A percentile compares a stretch with the other conserved stretches of the same genome.
Conservation (phyloP, 2,113 vertebrate genomes). For the Chascanopsetta lugubris region DNA sequence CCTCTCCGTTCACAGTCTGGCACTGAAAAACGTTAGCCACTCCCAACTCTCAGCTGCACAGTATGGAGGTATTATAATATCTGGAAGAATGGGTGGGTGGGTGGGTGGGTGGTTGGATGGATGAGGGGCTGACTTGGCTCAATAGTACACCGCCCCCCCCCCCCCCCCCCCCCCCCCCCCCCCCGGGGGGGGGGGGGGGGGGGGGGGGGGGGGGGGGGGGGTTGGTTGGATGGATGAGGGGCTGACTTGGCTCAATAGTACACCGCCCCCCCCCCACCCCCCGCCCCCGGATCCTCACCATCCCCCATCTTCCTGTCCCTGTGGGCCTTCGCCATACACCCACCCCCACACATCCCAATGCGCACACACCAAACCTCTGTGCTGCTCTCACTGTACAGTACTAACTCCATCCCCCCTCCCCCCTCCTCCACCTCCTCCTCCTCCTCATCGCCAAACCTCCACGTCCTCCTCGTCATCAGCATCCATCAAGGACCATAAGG, state of each 20-base stretch:
- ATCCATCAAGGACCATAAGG: slow-evolving; percentile 41
- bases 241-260: slow-evolving; percentile 13
- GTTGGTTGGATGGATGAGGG: not conserved
- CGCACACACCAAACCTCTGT: not conserved
- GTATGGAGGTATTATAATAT: slow-evolving; percentile 47
- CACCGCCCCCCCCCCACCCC: slow-evolving; percentile 18
- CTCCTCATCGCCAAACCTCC: slow-evolving; percentile 15
- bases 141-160: slow-evolving; percentile 5
- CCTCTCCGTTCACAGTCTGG: slow-evolving; percentile 56
- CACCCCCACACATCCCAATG: slow-evolving; percentile 52
- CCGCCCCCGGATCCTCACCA: slow-evolving; percentile 32
- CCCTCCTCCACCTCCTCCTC: slow-evolving; percentile 48
- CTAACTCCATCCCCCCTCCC: slow-evolving; percentile 37
- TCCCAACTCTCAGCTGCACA: slow-evolving; percentile 18
- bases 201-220: not conserved
- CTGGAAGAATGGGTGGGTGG: slow-evolving; percentile 1
- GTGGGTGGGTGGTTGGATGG: not conserved
- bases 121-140: slow-evolving; percentile 8
- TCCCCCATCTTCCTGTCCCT: slow-evolving; percentile 19
- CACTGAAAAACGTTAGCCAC: slow-evolving; percentile 41
- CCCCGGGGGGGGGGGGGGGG: slow-evolving; percentile 22
- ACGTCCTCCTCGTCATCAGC: slow-evolving; percentile 27
- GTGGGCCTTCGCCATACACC: slow-evolving; percentile 18
- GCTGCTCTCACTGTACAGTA: not conserved
- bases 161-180: slow-evolving; percentile 25